Conservation (phyloP, 2,888 invertebrate genomes). For the Caenorhabditis japonica region DNA sequence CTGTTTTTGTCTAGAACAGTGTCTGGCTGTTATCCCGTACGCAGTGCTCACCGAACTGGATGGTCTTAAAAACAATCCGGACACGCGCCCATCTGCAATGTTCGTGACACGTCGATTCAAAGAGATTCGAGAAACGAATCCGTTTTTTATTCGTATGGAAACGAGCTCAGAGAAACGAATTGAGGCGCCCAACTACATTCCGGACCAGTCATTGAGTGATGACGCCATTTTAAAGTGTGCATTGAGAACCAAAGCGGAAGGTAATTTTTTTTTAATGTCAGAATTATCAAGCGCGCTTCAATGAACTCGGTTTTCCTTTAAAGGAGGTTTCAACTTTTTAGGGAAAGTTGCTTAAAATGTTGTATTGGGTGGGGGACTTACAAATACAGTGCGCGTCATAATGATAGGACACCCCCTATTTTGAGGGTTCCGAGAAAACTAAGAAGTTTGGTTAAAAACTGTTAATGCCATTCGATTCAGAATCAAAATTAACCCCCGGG, state of each 20-base stretch:
- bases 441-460: no score
- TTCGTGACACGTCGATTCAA: neutral
- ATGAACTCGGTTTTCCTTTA: no score
- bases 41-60: constrained; percentile 23
- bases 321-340: no score
- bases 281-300: no score
- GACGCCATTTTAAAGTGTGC: constrained; percentile 30
- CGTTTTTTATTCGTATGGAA: constrained; percentile 13
- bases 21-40: constrained; percentile 32
- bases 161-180: constrained; percentile 10
- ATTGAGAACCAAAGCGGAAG: constrained; percentile 19
- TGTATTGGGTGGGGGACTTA: no score
- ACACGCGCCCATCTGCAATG: neutral
- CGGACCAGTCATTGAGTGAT: constrained; percentile 1
- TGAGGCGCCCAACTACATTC: neutral
- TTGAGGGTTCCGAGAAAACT: no score
- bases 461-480: no score
- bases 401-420: no score
- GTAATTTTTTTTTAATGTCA: constrained; percentile 4
- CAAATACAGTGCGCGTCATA: no score
- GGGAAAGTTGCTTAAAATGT: no score
- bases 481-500: no score
- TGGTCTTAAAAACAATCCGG: constrained; percentile 15
- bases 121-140: neutral
- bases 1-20: no score